Conservation (phyloP, 2,888 invertebrate species). For the Sphaerophoria rueppellii region DNA sequence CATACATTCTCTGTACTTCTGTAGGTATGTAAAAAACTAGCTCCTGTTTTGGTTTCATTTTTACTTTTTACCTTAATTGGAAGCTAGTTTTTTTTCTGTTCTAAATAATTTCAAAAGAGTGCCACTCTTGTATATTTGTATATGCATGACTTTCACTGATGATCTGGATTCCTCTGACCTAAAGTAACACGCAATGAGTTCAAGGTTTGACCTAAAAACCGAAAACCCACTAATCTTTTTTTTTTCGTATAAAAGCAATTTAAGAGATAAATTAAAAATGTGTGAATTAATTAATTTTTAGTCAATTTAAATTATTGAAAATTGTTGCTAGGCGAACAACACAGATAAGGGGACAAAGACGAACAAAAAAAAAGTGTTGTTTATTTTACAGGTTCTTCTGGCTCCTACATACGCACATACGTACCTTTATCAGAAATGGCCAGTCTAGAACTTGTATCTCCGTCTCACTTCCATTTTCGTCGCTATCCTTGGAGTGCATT, state of each 20-base stretch:
- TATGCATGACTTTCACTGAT: constrained; percentile 52
- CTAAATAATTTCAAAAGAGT: constrained; percentile 24
- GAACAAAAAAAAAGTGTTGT: too few relatives aligned
- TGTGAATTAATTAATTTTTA: background rate
- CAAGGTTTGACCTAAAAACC: constrained; percentile 71
- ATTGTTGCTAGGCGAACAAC: constrained; percentile 18
- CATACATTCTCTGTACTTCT: background rate
- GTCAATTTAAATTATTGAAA: background rate
- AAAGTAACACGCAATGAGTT: constrained; percentile 62
- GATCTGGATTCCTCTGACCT: constrained; percentile 48
- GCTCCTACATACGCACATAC: too few relatives aligned
- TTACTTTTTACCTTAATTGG: constrained; percentile 30
- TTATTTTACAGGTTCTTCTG: constrained; percentile 15
- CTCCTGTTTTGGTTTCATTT: background rate
- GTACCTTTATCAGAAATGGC: constrained; percentile 81
- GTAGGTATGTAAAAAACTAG: constrained; percentile 9
- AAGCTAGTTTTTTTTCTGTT: constrained; percentile 9
- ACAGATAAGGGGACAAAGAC: background rate
- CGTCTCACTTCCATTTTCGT: constrained; percentile 62
- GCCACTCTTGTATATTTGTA: background rate
- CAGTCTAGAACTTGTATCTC: constrained; percentile 77
- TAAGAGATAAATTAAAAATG: background rate
- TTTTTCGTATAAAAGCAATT: background rate
- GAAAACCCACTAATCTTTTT: constrained; percentile 25
- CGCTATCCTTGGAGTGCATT: constrained; percentile 67